These are phyloP conservation scores for Cossypha niveicapilla DNA, from an alignment of 2,797 vertebrate species.

Conservation along the genomic window DNA sequence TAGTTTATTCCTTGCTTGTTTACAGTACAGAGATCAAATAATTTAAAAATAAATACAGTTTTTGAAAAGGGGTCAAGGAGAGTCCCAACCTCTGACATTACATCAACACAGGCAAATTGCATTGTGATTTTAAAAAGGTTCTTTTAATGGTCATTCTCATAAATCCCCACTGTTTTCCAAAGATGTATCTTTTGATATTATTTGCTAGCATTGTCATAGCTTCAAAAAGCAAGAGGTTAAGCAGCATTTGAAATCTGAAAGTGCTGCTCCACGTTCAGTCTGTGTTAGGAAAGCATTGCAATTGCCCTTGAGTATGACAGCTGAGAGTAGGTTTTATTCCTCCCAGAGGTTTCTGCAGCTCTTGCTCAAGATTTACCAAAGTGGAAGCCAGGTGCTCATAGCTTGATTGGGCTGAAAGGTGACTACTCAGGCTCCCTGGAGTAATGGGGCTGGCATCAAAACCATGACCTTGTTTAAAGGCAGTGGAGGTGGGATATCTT, in stretches of 20 bases:
- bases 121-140: not conserved
- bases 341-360: not conserved
- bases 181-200: not conserved
- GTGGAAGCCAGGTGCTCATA: not conserved
- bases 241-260: not conserved
- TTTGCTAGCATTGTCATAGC: not conserved
- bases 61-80: not conserved
- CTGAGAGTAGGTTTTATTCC: not conserved
- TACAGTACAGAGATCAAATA: not conserved
- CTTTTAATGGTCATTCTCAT: not conserved
- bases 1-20: not conserved
- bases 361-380: not conserved
- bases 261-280: not conserved
- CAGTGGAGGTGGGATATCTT: not conserved
- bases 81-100: not conserved
- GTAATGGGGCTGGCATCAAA: not conserved
- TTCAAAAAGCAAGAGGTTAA: not conserved
- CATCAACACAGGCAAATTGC: not conserved
- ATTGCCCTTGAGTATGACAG: not conserved
- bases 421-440: not conserved
- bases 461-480: not conserved
- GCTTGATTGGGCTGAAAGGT: not conserved
- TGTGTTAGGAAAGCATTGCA: not conserved
- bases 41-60: not conserved
- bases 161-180: not conserved